Evolutionary conservation across 64 coral and sea anemone genomes (phyloP).

Genomic region (Acropora yongei): DNA sequence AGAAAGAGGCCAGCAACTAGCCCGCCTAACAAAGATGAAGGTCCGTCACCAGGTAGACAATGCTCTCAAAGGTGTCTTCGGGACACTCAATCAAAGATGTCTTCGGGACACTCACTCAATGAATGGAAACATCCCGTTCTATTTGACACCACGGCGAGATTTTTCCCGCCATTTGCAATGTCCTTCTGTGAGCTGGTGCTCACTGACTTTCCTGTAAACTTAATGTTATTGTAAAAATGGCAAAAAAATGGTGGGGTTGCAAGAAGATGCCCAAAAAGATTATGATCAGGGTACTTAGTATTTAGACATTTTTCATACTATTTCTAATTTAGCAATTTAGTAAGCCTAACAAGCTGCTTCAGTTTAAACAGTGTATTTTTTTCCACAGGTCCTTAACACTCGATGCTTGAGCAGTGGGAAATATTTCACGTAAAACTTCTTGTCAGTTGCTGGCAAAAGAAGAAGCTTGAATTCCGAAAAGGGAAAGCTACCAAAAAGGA

Average conservation of each 20-base stretch:
- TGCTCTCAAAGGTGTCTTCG: no score
- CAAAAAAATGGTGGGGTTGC: constrained; percentile 14
- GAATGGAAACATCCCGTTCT: background rate
- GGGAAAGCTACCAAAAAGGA: constrained; percentile 20
- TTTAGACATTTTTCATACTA: constrained; percentile 18
- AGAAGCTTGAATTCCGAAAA: constrained; percentile 15
- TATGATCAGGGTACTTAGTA: background rate
- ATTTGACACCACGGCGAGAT: constrained; percentile 12
- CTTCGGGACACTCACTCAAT: no score
- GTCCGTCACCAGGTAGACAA: no score
- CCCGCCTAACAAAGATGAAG: no score
- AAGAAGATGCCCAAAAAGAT: constrained; percentile 20
- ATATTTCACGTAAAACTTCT: constrained; percentile 19
- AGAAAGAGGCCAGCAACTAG: no score
- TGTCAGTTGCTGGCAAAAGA: constrained; percentile 12
- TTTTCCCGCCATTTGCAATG: constrained; percentile 7
- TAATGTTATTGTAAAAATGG: constrained; percentile 1
- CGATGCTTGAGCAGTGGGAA: background rate
- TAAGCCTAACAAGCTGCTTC: background rate
- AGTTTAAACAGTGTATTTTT: constrained; percentile 19
- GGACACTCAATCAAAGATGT: no score
- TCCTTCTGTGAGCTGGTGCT: background rate
- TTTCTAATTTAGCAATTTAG: background rate
- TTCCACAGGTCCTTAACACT: constrained; percentile 13
- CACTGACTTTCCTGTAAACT: constrained; percentile 8